Evolutionary conservation across 2,888 invertebrate species (phyloP), one percentile per base, ranked within the genome.

Genomic region (Oligia strigilis): DNA sequence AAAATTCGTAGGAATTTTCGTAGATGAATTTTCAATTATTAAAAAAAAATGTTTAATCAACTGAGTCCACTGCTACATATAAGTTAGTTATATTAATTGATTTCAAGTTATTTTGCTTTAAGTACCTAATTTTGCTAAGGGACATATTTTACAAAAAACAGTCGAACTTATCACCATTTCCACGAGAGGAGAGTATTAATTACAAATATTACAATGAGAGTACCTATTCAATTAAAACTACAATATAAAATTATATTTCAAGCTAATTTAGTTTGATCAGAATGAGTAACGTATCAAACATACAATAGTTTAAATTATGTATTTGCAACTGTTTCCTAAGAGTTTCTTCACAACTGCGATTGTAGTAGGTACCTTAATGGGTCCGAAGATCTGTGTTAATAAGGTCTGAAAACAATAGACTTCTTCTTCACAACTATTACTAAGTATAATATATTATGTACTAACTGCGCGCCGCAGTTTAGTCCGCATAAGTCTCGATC

Each of bases 251-350:
- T 23, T 62, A 1, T 19, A 5, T 29, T 76, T 40, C 8, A 3
- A n/a, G n/a, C 9, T 49, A 4, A 40, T 52, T 52, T 40, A 69
- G 19, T 75, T 43, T 75, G 1, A 55, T 29, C 4, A 46, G 6
- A 72, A 58, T 40, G 23, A 14, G 52, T 55, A 40, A 17, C 29
- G 17, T n/a, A 66, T 1, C 36, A 69, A 23, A 73, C n/a, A 13
- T 6, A 52, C n/a, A 52, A 70, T 40, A 0, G 40, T 40, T 40
- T 40, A 5, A 74, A 40, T 62, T 2, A 62, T 19, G 9, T 52
- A 62, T 74, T 74, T 40, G n/a, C 40, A 77, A 75, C 17, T 4
- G 5, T 64, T 75, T 43, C 29, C 11, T 65, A 49, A 19, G 2
- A 43, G 23, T 64, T 43, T 29, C 17, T 11, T 52, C n/a, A 29